A percentile compares a stretch with the other conserved stretches of the same genome.
phyloP scores from a whole-genome alignment of 1,140 invertebrate genomes.

The Copidosoma floridanum region DNA sequence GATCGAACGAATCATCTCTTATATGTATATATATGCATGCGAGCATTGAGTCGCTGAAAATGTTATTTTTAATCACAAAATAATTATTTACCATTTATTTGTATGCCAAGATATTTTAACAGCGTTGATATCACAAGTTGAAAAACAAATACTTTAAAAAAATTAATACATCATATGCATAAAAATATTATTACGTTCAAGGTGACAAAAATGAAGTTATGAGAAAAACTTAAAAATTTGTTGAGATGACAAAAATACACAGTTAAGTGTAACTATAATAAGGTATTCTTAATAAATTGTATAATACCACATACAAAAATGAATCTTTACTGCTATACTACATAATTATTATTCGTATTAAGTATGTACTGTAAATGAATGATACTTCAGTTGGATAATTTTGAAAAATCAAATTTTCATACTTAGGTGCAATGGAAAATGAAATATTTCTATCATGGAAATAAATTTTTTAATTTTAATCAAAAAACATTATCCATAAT shows the following conservation, averaged over 20 bases:
- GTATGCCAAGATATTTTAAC: background rate
- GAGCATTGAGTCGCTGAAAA: background rate
- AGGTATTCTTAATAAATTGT: no score
- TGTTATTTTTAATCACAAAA: slow-evolving; percentile 4
- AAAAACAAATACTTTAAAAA: slow-evolving; percentile 7
- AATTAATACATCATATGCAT: slow-evolving; percentile 3
- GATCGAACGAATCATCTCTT: background rate
- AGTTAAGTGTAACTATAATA: no score
- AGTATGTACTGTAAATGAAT: no score
- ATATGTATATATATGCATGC: no score
- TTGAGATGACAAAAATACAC: no score
- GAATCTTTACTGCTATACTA: no score
- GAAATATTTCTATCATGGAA: background rate
- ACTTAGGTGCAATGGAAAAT: slow-evolving; percentile 4
- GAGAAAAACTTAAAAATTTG: no score
- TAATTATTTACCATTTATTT: background rate
- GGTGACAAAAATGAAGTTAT: no score
- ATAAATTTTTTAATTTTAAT: background rate
- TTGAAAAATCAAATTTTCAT: background rate
- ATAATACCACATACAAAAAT: no score
- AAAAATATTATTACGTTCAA: no score
- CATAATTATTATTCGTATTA: no score
- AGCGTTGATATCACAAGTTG: slow-evolving; percentile 1
- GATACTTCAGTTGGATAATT: background rate
- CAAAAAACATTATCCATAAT: background rate